A percentile compares a stretch with the other conserved stretches of the same genome.
Conservation (phyloP, 2,888 invertebrate species). For the Imbricaverruca yamaguchii region DNA sequence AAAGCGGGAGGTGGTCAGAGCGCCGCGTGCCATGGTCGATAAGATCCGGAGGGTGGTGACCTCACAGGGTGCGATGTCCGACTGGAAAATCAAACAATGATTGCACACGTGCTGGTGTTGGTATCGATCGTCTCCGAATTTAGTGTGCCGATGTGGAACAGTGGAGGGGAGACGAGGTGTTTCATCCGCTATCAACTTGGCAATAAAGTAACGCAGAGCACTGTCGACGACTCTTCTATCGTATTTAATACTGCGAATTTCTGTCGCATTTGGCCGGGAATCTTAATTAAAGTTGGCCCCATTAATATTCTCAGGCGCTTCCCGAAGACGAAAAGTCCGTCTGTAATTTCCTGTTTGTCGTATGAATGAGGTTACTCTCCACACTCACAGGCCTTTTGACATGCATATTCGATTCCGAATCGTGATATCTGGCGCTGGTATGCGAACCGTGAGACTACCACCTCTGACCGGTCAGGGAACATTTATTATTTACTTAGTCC, state of each 20-base stretch:
- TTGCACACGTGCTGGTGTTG: not conserved
- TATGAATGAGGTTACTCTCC: not conserved
- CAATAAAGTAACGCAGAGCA: not conserved
- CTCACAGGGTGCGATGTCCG: not conserved
- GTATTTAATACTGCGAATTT: not conserved
- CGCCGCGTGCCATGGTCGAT: not conserved
- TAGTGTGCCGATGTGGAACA: not conserved
- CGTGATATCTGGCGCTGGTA: no score
- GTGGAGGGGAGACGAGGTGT: not conserved
- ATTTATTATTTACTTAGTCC: no score
- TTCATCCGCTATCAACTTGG: not conserved
- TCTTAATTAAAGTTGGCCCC: slow-evolving; percentile 1
- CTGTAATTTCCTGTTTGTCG: not conserved
- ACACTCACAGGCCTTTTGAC: no score
- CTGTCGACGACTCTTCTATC: not conserved
- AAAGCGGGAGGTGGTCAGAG: no score
- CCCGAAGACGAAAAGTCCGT: not conserved
- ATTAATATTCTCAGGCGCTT: not conserved
- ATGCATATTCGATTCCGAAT: no score
- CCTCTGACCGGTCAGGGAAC: no score
- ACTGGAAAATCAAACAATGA: not conserved
- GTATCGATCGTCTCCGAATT: not conserved
- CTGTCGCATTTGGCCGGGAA: not conserved
- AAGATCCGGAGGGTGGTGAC: not conserved
- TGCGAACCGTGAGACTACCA: no score